Evolutionary conservation across 2,113 vertebrate genomes (phyloP).

Genomic region (Eretmochelys imbricata): DNA sequence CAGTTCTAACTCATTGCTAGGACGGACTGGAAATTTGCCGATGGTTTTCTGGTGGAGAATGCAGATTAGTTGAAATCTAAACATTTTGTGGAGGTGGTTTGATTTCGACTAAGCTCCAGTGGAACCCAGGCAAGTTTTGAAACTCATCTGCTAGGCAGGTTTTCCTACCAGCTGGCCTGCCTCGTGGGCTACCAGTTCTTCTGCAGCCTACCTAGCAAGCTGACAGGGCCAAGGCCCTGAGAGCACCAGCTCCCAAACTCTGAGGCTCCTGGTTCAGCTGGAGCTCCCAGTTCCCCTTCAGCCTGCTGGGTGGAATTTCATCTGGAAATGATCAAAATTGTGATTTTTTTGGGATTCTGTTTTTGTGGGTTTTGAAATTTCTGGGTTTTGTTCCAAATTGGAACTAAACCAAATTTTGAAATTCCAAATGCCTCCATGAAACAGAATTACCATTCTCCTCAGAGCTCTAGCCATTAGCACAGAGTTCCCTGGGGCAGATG

Average conservation of each 20-base stretch:
- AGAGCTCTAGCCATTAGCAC: not conserved
- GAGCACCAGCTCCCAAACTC: not conserved
- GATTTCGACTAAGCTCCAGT: not conserved
- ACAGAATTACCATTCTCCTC: not conserved
- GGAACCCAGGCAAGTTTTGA: not conserved
- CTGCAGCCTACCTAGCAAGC: not conserved
- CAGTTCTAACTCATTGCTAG: not conserved
- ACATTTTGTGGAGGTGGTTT: not conserved
- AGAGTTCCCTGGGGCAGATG: fast-evolving
- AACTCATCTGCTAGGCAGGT: not conserved
- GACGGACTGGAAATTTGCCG: not conserved
- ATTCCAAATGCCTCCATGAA: no score
- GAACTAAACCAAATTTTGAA: not conserved
- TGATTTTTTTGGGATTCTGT: not conserved
- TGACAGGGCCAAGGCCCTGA: not conserved
- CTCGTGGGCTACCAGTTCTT: not conserved
- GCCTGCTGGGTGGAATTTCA: not conserved
- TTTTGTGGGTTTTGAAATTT: not conserved
- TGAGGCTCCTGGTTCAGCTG: not conserved
- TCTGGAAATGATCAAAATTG: not conserved
- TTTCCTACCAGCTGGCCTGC: not conserved
- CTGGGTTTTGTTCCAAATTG: not conserved
- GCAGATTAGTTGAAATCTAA: not conserved
- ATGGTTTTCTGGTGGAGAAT: not conserved
- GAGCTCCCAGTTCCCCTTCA: not conserved